A percentile compares a stretch with the other conserved stretches of the same genome.
phyloP scores from a whole-genome alignment of 2,113 vertebrate genomes.

The Megaleporinus macrocephalus region DNA sequence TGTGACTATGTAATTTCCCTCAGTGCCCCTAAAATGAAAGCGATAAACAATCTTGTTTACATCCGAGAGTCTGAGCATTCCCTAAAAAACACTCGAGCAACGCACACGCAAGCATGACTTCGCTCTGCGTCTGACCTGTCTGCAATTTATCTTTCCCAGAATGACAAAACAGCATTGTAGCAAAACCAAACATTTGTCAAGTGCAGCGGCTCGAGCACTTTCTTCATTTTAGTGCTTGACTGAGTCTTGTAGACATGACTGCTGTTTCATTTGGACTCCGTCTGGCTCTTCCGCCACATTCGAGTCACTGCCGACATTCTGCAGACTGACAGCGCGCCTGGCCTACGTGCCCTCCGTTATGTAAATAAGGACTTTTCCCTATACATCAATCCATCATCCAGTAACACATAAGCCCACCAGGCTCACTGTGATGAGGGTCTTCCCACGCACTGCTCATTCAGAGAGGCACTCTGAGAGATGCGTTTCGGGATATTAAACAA shows the following conservation, averaged over 20 bases:
- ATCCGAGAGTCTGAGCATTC: background rate
- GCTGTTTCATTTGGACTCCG: background rate
- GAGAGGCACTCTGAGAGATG: background rate
- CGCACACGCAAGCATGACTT: background rate
- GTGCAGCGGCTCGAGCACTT: background rate
- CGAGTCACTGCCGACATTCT: background rate
- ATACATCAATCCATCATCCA: constrained; percentile 25
- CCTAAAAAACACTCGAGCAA: background rate
- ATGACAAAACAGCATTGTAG: constrained; percentile 8
- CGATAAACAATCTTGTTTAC: too few relatives aligned
- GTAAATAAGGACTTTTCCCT: constrained; percentile 36
- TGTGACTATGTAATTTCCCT: too few relatives aligned
- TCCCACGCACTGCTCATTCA: constrained; percentile 15
- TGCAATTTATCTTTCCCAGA: background rate
- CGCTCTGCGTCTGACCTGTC: background rate
- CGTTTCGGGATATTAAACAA: constrained; percentile 1
- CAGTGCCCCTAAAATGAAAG: background rate
- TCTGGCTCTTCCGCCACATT: background rate
- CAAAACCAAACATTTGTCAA: constrained; percentile 14
- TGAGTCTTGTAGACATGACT: background rate
- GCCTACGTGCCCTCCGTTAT: constrained; percentile 12
- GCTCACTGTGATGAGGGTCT: background rate
- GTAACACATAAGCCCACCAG: constrained; percentile 16
- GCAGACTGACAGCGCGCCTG: background rate
- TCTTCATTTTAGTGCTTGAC: constrained; percentile 18